Conservation (phyloP, 2,797 vertebrate species). For the Forpus xanthops region DNA sequence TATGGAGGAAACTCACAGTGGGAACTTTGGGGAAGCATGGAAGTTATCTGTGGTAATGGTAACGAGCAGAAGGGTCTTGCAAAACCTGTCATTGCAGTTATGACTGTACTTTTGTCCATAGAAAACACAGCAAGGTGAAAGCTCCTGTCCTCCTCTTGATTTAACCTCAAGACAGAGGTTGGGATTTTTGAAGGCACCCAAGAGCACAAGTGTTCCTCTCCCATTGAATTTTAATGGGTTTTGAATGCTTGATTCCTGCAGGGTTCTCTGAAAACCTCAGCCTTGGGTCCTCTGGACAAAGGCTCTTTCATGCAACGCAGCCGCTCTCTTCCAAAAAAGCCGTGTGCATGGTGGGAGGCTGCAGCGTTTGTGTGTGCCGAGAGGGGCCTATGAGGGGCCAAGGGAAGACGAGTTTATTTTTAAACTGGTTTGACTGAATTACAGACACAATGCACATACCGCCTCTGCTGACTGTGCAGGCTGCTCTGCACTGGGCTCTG, state of each 20-base stretch:
- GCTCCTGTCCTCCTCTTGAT: background rate
- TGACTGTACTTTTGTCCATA: background rate
- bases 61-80: background rate
- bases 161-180: background rate
- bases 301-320: background rate
- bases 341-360: accelerated
- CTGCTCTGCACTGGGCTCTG: background rate
- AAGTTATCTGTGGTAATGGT: background rate
- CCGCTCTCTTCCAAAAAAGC: background rate
- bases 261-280: background rate
- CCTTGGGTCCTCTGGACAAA: background rate
- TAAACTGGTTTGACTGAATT: constrained; percentile 33
- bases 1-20: background rate
- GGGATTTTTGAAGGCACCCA: background rate
- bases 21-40: background rate
- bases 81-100: accelerated
- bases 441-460: background rate
- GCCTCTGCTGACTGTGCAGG: constrained; percentile 43
- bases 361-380: background rate
- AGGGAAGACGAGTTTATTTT: constrained; percentile 1
- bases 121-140: background rate
- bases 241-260: background rate
- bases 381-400: constrained; percentile 1
- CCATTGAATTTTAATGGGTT: background rate
- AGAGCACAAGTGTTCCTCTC: accelerated